Conservation (phyloP, 2,797 vertebrate species). For the Neosilurus mollespiculum region DNA sequence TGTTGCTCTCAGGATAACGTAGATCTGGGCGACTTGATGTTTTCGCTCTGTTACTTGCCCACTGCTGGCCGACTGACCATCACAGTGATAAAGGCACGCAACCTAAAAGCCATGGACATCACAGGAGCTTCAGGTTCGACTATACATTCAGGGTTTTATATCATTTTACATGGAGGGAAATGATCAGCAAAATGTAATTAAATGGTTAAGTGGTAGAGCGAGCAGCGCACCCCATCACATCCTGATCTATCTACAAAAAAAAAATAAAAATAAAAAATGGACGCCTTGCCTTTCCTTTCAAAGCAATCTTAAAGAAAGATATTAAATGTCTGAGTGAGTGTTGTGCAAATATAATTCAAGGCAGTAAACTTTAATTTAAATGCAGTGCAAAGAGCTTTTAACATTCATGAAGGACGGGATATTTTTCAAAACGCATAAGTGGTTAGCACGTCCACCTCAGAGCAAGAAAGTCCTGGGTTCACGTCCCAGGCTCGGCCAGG, state of each 20-base stretch:
- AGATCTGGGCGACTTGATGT: slow-evolving; percentile 98
- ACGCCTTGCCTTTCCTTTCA: no score
- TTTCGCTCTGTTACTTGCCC: slow-evolving; percentile 97
- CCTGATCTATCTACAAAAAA: no score
- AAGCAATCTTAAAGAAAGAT: not conserved
- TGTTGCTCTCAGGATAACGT: slow-evolving; percentile 86
- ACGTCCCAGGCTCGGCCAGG: no score
- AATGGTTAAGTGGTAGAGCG: no score
- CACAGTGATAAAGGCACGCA: slow-evolving; percentile 96
- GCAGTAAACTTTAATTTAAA: not conserved
- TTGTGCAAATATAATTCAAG: not conserved
- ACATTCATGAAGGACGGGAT: not conserved
- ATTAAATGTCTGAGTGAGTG: not conserved
- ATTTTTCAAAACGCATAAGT: not conserved
- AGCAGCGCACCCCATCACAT: not conserved
- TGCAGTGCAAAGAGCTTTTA: not conserved
- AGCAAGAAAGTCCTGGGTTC: no score
- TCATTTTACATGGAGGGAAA: not conserved
- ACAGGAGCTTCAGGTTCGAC: slow-evolving; percentile 94
- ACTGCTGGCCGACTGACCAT: slow-evolving; percentile 96
- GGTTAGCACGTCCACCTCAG: no score
- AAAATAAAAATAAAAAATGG: no score
- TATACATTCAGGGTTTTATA: not conserved
- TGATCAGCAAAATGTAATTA: not conserved
- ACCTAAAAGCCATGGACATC: slow-evolving; percentile 99